These are phyloP conservation scores for Microchirus variegatus DNA, from an alignment of 2,797 vertebrate genomes.

Conservation along the genomic window DNA sequence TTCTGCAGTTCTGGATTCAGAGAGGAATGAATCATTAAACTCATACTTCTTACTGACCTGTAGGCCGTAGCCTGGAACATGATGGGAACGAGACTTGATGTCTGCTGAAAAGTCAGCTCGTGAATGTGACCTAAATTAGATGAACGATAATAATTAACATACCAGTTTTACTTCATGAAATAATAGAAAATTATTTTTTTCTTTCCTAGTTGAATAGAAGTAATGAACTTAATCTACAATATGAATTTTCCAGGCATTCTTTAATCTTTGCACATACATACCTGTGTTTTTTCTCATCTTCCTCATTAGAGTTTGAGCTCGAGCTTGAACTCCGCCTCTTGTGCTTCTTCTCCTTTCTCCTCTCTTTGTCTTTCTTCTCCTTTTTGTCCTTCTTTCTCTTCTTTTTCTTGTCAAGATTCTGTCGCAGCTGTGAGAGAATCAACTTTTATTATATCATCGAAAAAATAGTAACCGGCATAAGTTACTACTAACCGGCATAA, in stretches of 20 bases:
- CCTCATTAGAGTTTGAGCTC: slow-evolving; percentile 83
- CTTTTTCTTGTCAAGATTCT: slow-evolving; percentile 88
- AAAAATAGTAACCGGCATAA: no score
- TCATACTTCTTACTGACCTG: slow-evolving; percentile 77
- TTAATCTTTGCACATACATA: slow-evolving; percentile 11
- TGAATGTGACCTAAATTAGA: slow-evolving; percentile 71
- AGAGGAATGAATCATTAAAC: no score
- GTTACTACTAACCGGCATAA: no score
- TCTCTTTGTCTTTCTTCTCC: slow-evolving; percentile 86
- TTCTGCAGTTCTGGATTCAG: neutral
- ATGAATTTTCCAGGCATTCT: no score
- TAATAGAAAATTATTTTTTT: neutral
- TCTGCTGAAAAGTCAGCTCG: slow-evolving; percentile 64
- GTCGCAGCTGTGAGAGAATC: slow-evolving; percentile 82
- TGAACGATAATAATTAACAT: neutral
- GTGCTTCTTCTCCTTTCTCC: slow-evolving; percentile 85
- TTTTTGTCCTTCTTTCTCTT: slow-evolving; percentile 85
- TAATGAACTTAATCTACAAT: no score
- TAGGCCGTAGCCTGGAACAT: slow-evolving; percentile 85
- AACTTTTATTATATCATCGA: neutral
- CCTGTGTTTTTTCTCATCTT: slow-evolving; percentile 71
- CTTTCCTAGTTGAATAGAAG: neutral
- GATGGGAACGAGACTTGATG: slow-evolving; percentile 55
- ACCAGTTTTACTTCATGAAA: neutral
- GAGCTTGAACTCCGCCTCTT: slow-evolving; percentile 78